Evolutionary conservation across 2,797 vertebrate species (phyloP).

Genomic region (Moxostoma hubbsi): DNA sequence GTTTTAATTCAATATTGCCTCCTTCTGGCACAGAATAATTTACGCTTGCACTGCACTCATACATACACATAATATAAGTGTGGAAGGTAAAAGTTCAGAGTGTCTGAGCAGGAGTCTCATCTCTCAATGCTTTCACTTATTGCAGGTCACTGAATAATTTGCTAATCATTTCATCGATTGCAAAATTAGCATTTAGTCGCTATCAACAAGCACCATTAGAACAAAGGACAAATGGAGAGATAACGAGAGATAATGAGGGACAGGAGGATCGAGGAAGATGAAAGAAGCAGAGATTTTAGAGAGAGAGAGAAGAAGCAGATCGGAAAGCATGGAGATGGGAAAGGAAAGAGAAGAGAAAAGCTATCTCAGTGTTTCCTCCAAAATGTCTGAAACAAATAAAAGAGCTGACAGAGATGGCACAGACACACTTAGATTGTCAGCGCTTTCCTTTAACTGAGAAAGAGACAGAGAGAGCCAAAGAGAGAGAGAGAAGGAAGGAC

Average conservation of each 20-base stretch:
- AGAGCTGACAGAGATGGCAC: conserved; percentile 56
- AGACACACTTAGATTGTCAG: conserved; percentile 57
- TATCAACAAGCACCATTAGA: conserved; percentile 26
- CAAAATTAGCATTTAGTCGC: conserved; percentile 40
- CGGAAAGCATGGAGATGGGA: conserved; percentile 26
- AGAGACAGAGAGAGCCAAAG: conserved; percentile 18
- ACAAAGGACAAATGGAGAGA: conserved; percentile 32
- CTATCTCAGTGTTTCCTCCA: conserved; percentile 50
- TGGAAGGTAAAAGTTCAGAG: neutral
- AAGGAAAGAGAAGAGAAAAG: conserved; percentile 40
- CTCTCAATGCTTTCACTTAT: conserved; percentile 70
- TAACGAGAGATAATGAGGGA: conserved; percentile 56
- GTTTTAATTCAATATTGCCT: conserved; percentile 74
- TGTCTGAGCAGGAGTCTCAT: conserved; percentile 51
- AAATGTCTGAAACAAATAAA: conserved; percentile 55
- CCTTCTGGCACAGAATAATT: conserved; percentile 65
- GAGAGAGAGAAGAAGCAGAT: conserved; percentile 44
- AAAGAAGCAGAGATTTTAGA: conserved; percentile 58
- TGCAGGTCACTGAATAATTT: conserved; percentile 72
- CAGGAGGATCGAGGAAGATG: conserved; percentile 61
- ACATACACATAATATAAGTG: conserved; percentile 26
- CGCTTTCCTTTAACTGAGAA: conserved; percentile 57
- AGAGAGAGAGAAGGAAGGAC: conserved; percentile 15
- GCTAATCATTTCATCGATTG: conserved; percentile 73
- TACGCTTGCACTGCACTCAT: conserved; percentile 27